Base-by-base conservation (phyloP, 2,888 invertebrate genomes). In the Chrysodeixis includens region DNA sequence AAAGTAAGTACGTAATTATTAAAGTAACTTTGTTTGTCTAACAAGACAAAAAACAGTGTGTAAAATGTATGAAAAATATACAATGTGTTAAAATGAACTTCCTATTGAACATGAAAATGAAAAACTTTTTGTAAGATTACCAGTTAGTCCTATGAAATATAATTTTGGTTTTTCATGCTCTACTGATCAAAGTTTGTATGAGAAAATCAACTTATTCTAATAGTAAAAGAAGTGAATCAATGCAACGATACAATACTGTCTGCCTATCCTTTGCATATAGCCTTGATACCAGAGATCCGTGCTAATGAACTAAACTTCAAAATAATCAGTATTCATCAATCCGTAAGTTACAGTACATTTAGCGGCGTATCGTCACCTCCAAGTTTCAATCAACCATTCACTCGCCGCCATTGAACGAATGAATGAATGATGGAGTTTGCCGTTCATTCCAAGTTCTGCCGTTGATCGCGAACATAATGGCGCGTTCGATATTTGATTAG, bases 401-500 rank as follows among this genome's bases (percentile, higher is more conserved):
- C 57, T 62, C 53, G 55, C 12, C 56, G 49, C 56, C 55, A 69
- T 66, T 66, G 68, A 63, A 60, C 35, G 73, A 79, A 69, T 62
- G 69, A 69, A 59, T 78, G 81, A 78, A 72, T 65, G 66, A 69
- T 66, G 59, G 51, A 55, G 40, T 63, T 67, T 40, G 46, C 57
- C 56, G 35, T 79, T 79, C 81, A 72, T n/a, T 73, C 62, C 30
- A 53, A 30, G 40, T 44, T 67, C 56, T 30, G 62, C 30, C 62
- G 44, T 20, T 52, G 51, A 22, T 52, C 64, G 60, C 62, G 55
- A 12, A 61, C 49, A 67, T 69, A 81, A 81, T 76, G 53, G 66
- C 55, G 62, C 71, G 65, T 65, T 69, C 74, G 46, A 66, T 79
- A 74, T 79, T 79, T 79, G 79, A 79, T 81, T 79, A 79, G 62